phyloP scores from a whole-genome alignment of 2,113 vertebrate species.

The Nanorana parkeri region DNA sequence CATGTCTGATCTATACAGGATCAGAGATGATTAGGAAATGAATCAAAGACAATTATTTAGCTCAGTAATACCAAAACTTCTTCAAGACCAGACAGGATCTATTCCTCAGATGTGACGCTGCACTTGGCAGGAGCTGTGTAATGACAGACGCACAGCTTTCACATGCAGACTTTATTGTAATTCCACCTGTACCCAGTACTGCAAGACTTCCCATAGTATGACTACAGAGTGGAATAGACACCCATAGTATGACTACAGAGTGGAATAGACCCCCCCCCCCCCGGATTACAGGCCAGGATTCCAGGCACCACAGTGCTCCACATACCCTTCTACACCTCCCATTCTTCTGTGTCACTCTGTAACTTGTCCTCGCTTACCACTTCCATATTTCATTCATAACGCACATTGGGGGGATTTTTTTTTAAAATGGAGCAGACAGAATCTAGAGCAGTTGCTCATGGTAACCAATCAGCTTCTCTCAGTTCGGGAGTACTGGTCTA shows the following conservation, averaged over 20 bases:
- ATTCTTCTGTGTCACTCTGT: too few relatives aligned
- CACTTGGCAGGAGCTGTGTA: background rate
- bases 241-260: background rate
- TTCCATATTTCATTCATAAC: too few relatives aligned
- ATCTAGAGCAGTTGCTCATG: too few relatives aligned
- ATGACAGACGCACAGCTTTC: slow-evolving; percentile 5
- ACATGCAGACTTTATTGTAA: slow-evolving; percentile 5
- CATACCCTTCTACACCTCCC: too few relatives aligned
- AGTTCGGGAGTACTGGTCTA: too few relatives aligned
- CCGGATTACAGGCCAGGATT: background rate
- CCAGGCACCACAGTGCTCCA: background rate
- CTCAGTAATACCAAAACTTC: background rate
- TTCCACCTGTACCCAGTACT: background rate
- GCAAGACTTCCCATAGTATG: background rate
- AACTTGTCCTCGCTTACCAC: too few relatives aligned
- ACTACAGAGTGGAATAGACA: background rate
- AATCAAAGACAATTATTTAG: slow-evolving; percentile 14
- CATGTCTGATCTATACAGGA: background rate
- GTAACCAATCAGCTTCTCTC: too few relatives aligned
- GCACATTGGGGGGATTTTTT: too few relatives aligned
- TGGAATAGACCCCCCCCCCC: too few relatives aligned
- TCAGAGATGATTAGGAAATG: background rate
- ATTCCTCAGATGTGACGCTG: slow-evolving; percentile 5
- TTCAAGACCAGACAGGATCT: slow-evolving; percentile 31
- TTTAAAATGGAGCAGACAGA: too few relatives aligned